Base-by-base conservation (phyloP, 2,888 invertebrate species). In the Ichneumoninae sp. region DNA sequence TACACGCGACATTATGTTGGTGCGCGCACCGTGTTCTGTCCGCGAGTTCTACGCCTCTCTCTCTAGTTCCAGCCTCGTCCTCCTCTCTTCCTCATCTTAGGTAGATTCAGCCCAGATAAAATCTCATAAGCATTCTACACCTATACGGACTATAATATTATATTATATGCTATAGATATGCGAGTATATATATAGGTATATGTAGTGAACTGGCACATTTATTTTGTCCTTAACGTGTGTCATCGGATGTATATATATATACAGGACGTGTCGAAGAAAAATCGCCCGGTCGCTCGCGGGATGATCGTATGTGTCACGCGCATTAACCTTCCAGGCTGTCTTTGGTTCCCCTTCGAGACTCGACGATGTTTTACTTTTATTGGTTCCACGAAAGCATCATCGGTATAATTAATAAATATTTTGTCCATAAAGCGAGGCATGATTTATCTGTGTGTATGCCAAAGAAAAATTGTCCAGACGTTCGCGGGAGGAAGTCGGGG, bases 1-100 rank as follows among this genome's bases (percentile, higher is more conserved):
- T 93, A 92, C 93, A 91, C 81, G 89, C 90, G 91, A 91, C 92
- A 91, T 90, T 90, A 91, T 91, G 90, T 89, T 88, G 83, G 86
- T 85, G 83, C 85, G 80, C 84, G 85, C 76, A 87, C 74, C 86
- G 77, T 83, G 86, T 85, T 88, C 87, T 86, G 85, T 87, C 76
- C 78, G 76, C 82, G 68, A 70, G 80, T 73, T 80, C 30, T 63
- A 13, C 60, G 73, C 79, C 57, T 54, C 76, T 69, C 66, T 73
- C 65, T 60, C 40, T 47, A 71, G 26, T 50, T 63, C 40, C 36
- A 26, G 65, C 26, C 63, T 80, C 74, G 60, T 71, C 54, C 71
- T 76, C 78, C 40, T 47, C 36, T 60, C 68, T 30, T 47, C 44
- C 33, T 80, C 63, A 65, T 81, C 76, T 87, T 83, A 74, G 81